These are phyloP conservation scores for Epizoanthus illoricatus DNA, from an alignment of 92 coral and sea anemone genomes.

Conservation along the genomic window DNA sequence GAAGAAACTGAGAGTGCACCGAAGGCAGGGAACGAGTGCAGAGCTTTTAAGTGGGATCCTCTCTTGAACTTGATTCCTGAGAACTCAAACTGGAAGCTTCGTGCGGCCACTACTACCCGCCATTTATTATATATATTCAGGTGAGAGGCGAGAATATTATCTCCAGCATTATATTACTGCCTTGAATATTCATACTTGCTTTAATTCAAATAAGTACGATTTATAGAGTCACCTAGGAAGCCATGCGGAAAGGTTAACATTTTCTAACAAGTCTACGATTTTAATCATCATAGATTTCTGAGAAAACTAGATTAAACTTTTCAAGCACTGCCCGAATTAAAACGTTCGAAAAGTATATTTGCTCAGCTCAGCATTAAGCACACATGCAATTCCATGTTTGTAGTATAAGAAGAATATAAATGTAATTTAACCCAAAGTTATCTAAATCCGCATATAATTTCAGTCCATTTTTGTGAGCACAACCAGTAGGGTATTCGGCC, in stretches of 20 bases:
- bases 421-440: slow-evolving; percentile 23
- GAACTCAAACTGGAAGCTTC: slow-evolving; percentile 69
- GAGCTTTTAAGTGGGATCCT: slow-evolving; percentile 96
- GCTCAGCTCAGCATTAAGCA: neutral
- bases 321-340: neutral
- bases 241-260: neutral
- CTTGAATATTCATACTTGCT: slow-evolving; percentile 23
- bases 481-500: too few relatives aligned
- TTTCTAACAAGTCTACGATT: neutral
- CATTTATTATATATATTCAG: slow-evolving; percentile 87
- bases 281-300: too few relatives aligned
- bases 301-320: neutral
- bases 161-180: neutral
- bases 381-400: neutral
- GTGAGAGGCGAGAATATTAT: slow-evolving; percentile 46
- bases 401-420: neutral
- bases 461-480: neutral
- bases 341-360: neutral
- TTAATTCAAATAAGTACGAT: slow-evolving; percentile 8
- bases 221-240: slow-evolving; percentile 22
- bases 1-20: slow-evolving; percentile 95
- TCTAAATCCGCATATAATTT: neutral
- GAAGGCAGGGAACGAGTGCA: slow-evolving; percentile 83
- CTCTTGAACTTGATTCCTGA: slow-evolving; percentile 45
- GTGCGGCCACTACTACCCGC: slow-evolving; percentile 70